Percentiles rank a stretch among this genome's conserved stretches.
Conservation (phyloP, 2,113 vertebrate genomes). For the Cyprinus carpio region DNA sequence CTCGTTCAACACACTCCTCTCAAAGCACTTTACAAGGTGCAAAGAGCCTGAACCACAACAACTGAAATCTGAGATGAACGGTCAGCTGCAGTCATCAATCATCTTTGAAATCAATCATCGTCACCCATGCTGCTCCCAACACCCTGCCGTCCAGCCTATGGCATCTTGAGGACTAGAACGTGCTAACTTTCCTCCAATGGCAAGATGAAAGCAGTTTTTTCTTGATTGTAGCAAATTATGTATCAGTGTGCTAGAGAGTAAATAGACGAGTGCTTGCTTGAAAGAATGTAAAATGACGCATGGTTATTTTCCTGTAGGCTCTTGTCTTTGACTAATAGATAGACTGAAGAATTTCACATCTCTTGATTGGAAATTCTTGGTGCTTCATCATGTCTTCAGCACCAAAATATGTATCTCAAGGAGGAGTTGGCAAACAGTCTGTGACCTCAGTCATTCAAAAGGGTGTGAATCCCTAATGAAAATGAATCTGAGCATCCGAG, state of each 20-base stretch:
- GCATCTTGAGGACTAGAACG: constrained; percentile 37
- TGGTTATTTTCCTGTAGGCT: constrained; percentile 18
- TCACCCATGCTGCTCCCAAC: constrained; percentile 51
- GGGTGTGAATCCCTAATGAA: constrained; percentile 15
- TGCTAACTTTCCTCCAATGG: background rate
- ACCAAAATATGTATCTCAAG: constrained; percentile 16
- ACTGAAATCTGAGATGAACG: constrained; percentile 72
- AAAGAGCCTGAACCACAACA: constrained; percentile 72
- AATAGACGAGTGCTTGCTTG: background rate
- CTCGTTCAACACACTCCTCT: constrained; percentile 59
- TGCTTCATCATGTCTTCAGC: constrained; percentile 7
- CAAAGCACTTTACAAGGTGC: constrained; percentile 78
- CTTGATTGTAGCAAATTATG: background rate
- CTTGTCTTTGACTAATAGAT: background rate
- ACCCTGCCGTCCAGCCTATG: constrained; percentile 49
- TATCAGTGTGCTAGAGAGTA: background rate
- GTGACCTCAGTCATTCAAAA: constrained; percentile 34
- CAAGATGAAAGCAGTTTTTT: background rate
- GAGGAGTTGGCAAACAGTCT: constrained; percentile 33
- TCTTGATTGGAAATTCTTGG: constrained; percentile 12
- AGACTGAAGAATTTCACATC: constrained; percentile 6
- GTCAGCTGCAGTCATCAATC: constrained; percentile 78
- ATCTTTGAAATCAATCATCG: constrained; percentile 73
- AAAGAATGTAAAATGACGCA: constrained; percentile 28
- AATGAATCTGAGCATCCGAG: background rate